Evolutionary conservation across 1,140 invertebrate genomes (phyloP).

Genomic region (Scaptomyza hsui): DNA sequence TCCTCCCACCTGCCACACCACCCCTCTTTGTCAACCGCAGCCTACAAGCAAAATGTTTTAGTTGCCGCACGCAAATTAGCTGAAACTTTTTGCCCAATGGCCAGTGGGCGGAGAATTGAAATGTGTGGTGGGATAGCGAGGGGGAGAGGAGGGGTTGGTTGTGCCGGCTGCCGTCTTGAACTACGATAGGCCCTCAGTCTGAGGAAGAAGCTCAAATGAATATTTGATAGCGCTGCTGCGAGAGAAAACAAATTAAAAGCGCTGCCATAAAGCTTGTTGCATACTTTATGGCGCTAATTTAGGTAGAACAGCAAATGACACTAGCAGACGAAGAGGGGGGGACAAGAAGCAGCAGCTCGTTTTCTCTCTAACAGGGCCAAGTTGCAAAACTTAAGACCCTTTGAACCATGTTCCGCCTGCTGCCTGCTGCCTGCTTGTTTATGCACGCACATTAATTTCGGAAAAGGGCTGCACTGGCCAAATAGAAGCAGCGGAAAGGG

Average conservation of each 20-base stretch:
- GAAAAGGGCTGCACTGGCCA: slow-evolving; percentile 47
- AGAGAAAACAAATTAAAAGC: slow-evolving; percentile 72
- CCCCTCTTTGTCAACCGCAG: not conserved
- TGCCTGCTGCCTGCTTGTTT: slow-evolving; percentile 55
- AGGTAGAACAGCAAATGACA: slow-evolving; percentile 41
- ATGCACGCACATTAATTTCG: slow-evolving; percentile 77
- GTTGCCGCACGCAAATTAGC: slow-evolving; percentile 73
- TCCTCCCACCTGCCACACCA: not conserved
- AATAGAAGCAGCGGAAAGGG: slow-evolving; percentile 11
- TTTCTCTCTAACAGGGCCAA: slow-evolving; percentile 34
- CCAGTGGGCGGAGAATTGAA: not conserved
- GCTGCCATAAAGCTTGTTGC: slow-evolving; percentile 70
- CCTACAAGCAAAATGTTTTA: slow-evolving; percentile 72
- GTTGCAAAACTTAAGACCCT: slow-evolving; percentile 57
- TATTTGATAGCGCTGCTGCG: slow-evolving; percentile 68
- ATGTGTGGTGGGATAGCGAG: not conserved
- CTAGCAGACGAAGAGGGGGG: slow-evolving; percentile 11
- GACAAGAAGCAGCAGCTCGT: not conserved
- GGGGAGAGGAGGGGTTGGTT: not conserved
- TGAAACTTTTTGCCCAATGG: slow-evolving; percentile 62
- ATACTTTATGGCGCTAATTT: slow-evolving; percentile 81
- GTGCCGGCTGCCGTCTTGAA: slow-evolving; percentile 38
- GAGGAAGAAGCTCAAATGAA: slow-evolving; percentile 64
- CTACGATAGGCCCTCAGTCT: slow-evolving; percentile 35
- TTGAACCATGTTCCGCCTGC: not conserved